These are phyloP conservation scores for Avahi laniger DNA, from an alignment of 2,797 vertebrate species.

Conservation along the genomic window DNA sequence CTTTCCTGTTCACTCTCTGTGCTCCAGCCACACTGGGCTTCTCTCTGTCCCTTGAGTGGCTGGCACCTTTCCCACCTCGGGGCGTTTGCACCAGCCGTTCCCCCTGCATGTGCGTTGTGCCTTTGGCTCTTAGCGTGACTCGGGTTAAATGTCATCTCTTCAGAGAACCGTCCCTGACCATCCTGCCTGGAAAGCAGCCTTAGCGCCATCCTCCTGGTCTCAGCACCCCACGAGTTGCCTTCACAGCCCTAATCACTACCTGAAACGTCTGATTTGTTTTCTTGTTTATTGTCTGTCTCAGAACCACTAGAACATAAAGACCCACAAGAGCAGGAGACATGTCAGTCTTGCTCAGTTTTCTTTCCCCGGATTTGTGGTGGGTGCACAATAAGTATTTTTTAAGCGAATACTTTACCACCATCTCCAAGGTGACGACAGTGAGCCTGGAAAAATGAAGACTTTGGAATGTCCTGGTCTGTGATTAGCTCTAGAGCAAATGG, in stretches of 20 bases:
- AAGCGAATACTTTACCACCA: neutral
- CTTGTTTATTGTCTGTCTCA: constrained; percentile 12
- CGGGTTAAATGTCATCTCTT: neutral
- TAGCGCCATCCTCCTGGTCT: neutral
- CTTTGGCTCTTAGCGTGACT: neutral
- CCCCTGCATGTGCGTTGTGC: neutral
- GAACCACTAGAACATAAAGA: neutral
- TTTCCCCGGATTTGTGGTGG: neutral
- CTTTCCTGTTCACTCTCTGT: neutral
- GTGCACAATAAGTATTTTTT: neutral
- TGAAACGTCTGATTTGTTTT: neutral
- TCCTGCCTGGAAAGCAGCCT: neutral
- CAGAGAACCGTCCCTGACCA: neutral
- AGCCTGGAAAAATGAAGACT: neutral
- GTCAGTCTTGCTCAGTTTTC: neutral
- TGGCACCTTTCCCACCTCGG: neutral
- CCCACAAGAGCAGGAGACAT: neutral
- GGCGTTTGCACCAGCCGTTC: neutral
- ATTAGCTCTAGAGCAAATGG: neutral
- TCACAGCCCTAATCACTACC: neutral
- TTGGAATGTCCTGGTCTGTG: neutral
- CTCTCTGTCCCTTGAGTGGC: neutral
- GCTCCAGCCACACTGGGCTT: neutral
- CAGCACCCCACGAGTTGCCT: neutral
- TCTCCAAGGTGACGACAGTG: neutral